phyloP scores from a whole-genome alignment of 2,797 vertebrate genomes.

The Bradypus variegatus region DNA sequence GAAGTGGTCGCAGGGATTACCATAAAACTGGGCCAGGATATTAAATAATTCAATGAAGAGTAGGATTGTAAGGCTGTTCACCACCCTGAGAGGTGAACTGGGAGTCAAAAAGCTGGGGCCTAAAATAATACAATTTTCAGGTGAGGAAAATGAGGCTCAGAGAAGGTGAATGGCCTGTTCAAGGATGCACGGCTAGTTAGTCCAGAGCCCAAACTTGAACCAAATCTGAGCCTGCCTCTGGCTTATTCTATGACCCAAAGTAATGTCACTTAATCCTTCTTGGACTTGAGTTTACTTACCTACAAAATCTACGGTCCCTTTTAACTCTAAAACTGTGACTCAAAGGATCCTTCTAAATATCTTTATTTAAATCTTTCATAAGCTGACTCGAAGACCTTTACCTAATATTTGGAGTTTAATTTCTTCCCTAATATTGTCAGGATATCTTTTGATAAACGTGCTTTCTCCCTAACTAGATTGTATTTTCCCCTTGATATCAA shows the following conservation, averaged over 20 bases:
- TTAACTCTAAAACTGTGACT: constrained; percentile 10
- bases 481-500: background rate
- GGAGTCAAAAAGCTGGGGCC: background rate
- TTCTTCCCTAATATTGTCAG: background rate
- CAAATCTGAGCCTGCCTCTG: background rate
- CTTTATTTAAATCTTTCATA: constrained; percentile 5
- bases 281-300: background rate
- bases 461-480: background rate
- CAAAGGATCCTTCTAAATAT: background rate
- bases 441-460: background rate
- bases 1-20: background rate
- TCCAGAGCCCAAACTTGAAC: background rate
- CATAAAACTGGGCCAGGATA: background rate
- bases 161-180: background rate
- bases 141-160: background rate
- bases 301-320: background rate
- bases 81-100: background rate
- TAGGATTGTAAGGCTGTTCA: background rate
- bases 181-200: background rate
- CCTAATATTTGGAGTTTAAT: background rate
- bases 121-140: background rate
- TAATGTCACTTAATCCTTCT: background rate
- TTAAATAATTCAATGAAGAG: background rate
- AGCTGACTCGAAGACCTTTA: background rate
- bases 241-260: background rate